Evolutionary conservation across 2,113 vertebrate genomes (phyloP).

Genomic region (Aphelocoma coerulescens): DNA sequence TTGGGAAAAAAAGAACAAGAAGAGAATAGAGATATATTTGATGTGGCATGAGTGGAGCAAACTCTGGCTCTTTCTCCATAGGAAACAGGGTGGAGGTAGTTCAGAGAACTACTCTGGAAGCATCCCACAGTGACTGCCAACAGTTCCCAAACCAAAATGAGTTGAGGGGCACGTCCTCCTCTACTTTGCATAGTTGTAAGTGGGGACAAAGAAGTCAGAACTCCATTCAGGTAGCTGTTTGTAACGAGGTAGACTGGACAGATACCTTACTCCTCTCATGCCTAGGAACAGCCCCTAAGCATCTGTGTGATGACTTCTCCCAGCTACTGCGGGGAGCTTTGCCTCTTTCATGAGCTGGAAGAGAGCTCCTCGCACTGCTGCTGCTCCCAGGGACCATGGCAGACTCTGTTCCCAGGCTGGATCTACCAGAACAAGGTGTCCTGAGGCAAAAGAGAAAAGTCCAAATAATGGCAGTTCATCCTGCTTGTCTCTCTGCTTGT

Average conservation of each 20-base stretch:
- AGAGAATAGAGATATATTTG: neutral
- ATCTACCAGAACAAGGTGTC: neutral
- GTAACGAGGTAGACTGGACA: neutral
- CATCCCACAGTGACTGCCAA: neutral
- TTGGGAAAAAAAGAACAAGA: neutral
- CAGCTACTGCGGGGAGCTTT: neutral
- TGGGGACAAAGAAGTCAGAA: neutral
- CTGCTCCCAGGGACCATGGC: neutral
- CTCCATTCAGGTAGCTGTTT: neutral
- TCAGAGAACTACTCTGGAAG: neutral
- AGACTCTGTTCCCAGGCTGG: neutral
- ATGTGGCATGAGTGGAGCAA: neutral
- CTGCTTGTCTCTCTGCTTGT: neutral
- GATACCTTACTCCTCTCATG: neutral
- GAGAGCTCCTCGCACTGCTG: neutral
- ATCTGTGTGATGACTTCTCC: neutral
- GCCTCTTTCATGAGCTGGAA: rapidly evolving
- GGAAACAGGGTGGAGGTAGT: neutral
- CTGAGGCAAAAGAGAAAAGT: neutral
- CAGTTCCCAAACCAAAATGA: neutral
- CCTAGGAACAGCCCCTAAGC: neutral
- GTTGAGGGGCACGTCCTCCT: neutral
- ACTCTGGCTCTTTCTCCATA: neutral
- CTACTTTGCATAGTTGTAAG: rapidly evolving
- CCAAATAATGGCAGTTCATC: neutral